Evolutionary conservation across 1,140 invertebrate genomes (phyloP), one percentile per base, ranked within the genome.

Genomic region (Zaprionus inermis): DNA sequence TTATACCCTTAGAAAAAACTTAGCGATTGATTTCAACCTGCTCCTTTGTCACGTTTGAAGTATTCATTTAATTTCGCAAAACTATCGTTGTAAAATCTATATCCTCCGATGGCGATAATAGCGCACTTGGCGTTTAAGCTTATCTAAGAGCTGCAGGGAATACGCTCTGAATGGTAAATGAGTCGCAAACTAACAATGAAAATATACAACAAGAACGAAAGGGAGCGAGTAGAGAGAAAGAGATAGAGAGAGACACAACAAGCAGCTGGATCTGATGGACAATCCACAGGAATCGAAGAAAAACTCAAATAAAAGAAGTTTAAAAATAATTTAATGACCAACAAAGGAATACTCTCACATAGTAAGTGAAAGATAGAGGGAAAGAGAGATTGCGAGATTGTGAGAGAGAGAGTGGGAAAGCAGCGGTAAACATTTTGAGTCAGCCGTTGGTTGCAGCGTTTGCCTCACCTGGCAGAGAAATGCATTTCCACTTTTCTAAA

Each of bases 271-370:
- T 28, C 24, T 28, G 24, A 52, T 44, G 28, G 41, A 61, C 20
- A 38, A 14, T 70, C 22, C 1, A 57, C 56, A 57, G 52, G 36
- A 51, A 72, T 55, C 22, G 38, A 4, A 41, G 34, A 59, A 22
- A 41, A 79, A 76, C 59, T 67, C 44, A 76, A 82, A 76, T 74
- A 74, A 81, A 65, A 66, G 12, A 72, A 71, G 66, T 63, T 69
- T 72, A 78, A 83, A 76, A 76, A 77, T 83, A 80, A 88, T 89
- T 80, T 78, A 89, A 88, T 80, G 84, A 78, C 79, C 77, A 78
- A 72, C 77, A 80, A 74, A 78, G 84, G 73, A 78, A 78, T 83
- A 80, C 73, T 72, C 72, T 74, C 76, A 64, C 76, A 69, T 59
- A 32, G 51, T 49, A 49, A 24, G 11, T 10, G 16, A 41, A 0